Evolutionary conservation across 1,140 invertebrate genomes (phyloP).

Genomic region (Hyles vespertilio): DNA sequence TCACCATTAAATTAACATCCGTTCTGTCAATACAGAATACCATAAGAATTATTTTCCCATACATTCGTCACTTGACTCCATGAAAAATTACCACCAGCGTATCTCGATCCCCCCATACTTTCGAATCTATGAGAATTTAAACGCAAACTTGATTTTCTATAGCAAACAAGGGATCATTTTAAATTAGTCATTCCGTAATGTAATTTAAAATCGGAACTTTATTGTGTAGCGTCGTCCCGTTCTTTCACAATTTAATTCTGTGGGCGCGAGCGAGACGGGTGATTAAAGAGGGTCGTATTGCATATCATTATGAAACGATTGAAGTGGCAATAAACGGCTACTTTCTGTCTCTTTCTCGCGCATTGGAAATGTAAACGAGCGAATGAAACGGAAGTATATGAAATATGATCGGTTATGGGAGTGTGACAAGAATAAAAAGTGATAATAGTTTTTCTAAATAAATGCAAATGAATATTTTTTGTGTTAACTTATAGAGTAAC

Average conservation of each 20-base stretch:
- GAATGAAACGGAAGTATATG: constrained; percentile 23
- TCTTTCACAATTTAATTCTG: constrained; percentile 18
- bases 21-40: not conserved
- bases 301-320: constrained; percentile 58
- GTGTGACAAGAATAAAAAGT: constrained; percentile 26
- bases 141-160: constrained; percentile 1
- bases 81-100: not conserved
- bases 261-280: constrained; percentile 27
- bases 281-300: constrained; percentile 50
- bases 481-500: constrained; percentile 3
- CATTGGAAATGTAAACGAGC: constrained; percentile 16
- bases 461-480: too few relatives aligned
- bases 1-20: too few relatives aligned
- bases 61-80: constrained; percentile 9
- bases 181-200: constrained; percentile 20
- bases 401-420: constrained; percentile 35
- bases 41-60: constrained; percentile 7
- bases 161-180: not conserved
- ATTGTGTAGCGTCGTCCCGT: constrained; percentile 26
- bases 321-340: constrained; percentile 31
- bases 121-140: not conserved
- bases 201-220: constrained; percentile 32
- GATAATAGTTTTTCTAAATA: too few relatives aligned
- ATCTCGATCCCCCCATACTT: not conserved
- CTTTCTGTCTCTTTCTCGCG: constrained; percentile 28